Conservation (phyloP, 2,888 invertebrate genomes). For the Microctonus brassicae region DNA sequence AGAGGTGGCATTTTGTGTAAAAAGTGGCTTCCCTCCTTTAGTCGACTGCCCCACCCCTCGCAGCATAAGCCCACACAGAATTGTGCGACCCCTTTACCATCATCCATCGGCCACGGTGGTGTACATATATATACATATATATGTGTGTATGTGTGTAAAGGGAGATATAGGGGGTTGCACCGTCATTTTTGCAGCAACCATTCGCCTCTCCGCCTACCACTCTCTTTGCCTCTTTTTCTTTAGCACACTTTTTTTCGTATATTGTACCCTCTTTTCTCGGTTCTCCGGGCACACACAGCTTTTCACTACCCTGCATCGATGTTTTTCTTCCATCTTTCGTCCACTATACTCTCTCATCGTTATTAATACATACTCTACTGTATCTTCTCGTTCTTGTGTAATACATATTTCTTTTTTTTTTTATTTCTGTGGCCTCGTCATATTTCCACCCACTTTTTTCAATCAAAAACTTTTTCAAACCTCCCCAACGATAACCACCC, state of each 20-base stretch:
- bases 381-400: neutral
- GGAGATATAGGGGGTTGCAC: conserved; percentile 4
- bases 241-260: neutral
- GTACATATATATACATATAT: too few species aligned
- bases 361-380: neutral
- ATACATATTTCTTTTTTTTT: neutral
- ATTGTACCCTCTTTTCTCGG: conserved; percentile 15
- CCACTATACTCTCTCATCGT: neutral
- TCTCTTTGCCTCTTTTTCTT: conserved; percentile 1
- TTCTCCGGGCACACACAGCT: neutral
- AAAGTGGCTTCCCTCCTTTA: conserved; percentile 45
- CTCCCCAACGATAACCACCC: too few species aligned
- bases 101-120: neutral
- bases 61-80: conserved; percentile 11
- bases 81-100: conserved; percentile 28
- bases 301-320: conserved; percentile 2
- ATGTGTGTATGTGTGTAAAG: neutral
- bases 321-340: conserved; percentile 12
- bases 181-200: conserved; percentile 21
- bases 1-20: conserved; percentile 26
- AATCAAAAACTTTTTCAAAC: neutral
- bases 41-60: conserved; percentile 40
- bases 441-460: neutral
- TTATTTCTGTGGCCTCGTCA: neutral
- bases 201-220: neutral